phyloP scores from a whole-genome alignment of 2,113 vertebrate genomes.

The Vulpes ferrilata region DNA sequence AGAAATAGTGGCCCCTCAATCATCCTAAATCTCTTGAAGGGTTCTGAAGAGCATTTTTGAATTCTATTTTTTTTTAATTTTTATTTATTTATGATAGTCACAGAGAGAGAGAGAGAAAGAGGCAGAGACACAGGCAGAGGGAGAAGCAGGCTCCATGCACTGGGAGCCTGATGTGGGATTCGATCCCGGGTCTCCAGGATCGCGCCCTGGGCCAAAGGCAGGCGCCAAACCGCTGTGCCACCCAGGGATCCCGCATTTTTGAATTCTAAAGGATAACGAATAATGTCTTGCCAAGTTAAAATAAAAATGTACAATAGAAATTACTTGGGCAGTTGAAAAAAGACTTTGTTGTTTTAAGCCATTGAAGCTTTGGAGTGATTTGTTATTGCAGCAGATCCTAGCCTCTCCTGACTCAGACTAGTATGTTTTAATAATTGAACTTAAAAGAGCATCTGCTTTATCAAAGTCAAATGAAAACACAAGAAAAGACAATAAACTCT shows the following conservation, averaged over 20 bases:
- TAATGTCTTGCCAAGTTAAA: not conserved
- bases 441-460: not conserved
- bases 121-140: too few species aligned
- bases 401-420: not conserved
- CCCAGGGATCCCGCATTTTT: too few species aligned
- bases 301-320: not conserved
- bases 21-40: not conserved
- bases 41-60: conserved; percentile 1
- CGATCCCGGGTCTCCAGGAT: too few species aligned
- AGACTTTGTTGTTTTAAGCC: conserved; percentile 36
- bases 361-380: conserved; percentile 1
- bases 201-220: too few species aligned
- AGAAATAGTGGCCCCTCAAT: not conserved
- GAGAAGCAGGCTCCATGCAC: too few species aligned
- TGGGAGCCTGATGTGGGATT: too few species aligned
- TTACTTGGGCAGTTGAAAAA: not conserved
- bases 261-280: conserved; percentile 34
- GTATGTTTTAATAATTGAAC: conserved; percentile 3
- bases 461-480: conserved; percentile 54
- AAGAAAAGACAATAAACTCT: not conserved
- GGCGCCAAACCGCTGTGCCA: too few species aligned
- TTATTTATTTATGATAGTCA: too few species aligned
- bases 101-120: too few species aligned
- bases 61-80: too few species aligned
- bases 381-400: conserved; percentile 8